A percentile compares a stretch with the other conserved stretches of the same genome.
Conservation (phyloP, 2,113 vertebrate genomes). For the Anolis sagrei region DNA sequence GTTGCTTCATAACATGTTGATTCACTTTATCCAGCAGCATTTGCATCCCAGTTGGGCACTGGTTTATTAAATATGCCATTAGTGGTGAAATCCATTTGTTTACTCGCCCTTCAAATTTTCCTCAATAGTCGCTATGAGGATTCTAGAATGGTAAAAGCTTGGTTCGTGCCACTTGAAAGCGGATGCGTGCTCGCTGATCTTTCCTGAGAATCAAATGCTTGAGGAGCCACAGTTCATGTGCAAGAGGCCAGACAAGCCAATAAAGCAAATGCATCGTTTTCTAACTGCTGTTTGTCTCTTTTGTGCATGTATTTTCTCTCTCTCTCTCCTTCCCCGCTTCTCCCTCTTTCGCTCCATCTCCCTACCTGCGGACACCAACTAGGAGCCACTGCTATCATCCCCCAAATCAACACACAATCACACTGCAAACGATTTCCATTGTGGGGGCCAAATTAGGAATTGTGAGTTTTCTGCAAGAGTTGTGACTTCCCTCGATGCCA, state of each 20-base stretch:
- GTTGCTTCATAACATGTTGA: background rate
- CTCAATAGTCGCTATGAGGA: background rate
- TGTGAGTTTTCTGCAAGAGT: background rate
- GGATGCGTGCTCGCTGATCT: background rate
- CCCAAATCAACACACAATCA: background rate
- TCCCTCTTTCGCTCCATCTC: background rate
- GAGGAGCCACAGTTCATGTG: background rate
- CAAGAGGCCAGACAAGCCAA: background rate
- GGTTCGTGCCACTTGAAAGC: background rate
- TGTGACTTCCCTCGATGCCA: background rate
- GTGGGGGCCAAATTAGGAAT: background rate
- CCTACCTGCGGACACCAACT: background rate
- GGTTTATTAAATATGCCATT: background rate
- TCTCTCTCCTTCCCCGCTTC: background rate
- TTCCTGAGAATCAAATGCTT: background rate
- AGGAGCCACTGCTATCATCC: no score
- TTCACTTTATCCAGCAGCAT: no score
- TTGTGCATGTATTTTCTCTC: background rate
- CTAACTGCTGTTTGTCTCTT: background rate
- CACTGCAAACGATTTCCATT: no score
- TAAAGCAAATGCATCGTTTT: background rate
- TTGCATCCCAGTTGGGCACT: background rate
- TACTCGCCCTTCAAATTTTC: background rate
- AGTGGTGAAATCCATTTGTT: background rate
- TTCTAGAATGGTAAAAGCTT: background rate